phyloP scores from a whole-genome alignment of 2,888 invertebrate genomes.

The Troilus luridus region DNA sequence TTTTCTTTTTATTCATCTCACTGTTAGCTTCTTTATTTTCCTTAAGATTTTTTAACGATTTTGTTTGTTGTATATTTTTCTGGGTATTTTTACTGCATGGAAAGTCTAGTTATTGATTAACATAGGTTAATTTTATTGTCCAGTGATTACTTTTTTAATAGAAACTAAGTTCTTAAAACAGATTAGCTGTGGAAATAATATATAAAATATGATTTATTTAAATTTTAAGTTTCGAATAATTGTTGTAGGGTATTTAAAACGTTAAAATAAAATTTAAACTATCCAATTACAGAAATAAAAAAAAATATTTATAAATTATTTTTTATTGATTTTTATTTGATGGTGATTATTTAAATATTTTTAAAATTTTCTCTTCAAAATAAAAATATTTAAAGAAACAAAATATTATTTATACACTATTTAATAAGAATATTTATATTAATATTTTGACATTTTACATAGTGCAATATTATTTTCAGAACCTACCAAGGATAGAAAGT shows the following conservation, averaged over 20 bases:
- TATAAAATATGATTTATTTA: background rate
- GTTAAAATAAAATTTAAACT: background rate
- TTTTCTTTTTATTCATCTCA: no score
- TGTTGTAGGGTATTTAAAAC: background rate
- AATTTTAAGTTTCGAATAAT: background rate
- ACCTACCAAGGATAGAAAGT: conserved; percentile 24
- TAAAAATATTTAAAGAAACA: no score
- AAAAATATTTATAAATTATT: no score
- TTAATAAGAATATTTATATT: background rate
- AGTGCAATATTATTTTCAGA: conserved; percentile 14
- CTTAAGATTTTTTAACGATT: no score
- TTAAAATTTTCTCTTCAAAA: no score
- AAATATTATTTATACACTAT: background rate
- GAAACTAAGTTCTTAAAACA: background rate
- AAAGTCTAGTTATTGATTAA: background rate
- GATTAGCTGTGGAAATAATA: background rate
- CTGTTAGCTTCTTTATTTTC: no score
- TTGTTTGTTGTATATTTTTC: background rate
- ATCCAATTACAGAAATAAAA: no score
- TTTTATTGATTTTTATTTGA: no score
- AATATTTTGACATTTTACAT: background rate
- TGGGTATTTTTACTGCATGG: background rate
- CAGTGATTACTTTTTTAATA: background rate
- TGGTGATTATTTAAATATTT: no score
- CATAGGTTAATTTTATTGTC: background rate